A percentile compares a stretch with the other conserved stretches of the same genome.
These are phyloP conservation scores for Drosophila burlai DNA, from an alignment of 1,140 invertebrate species.

Conservation along the genomic window DNA sequence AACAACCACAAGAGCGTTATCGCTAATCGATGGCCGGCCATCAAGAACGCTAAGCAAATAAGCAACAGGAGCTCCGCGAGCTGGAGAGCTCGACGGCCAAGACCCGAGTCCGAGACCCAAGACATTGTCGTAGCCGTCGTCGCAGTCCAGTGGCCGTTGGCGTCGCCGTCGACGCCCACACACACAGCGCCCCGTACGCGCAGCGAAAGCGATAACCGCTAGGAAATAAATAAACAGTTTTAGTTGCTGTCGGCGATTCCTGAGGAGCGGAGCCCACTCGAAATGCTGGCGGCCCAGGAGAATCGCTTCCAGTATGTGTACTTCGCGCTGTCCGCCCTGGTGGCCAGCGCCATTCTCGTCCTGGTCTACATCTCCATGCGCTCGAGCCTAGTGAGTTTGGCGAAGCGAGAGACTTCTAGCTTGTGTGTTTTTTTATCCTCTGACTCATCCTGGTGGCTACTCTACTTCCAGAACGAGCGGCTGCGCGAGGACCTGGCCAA, in stretches of 20 bases:
- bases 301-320: constrained; percentile 82
- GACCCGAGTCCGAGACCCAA: constrained; percentile 18
- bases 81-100: constrained; percentile 9
- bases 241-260: constrained; percentile 61
- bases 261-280: constrained; percentile 42
- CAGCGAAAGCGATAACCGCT: constrained; percentile 17
- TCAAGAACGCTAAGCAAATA: constrained; percentile 76
- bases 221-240: constrained; percentile 62
- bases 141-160: constrained; percentile 8
- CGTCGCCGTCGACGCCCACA: constrained; percentile 20
- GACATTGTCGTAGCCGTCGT: constrained; percentile 13
- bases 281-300: constrained; percentile 69
- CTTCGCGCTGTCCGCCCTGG: constrained; percentile 73
- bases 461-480: constrained; percentile 65
- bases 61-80: constrained; percentile 69
- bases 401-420: neutral
- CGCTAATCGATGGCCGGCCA: constrained; percentile 80
- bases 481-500: constrained; percentile 67
- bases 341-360: constrained; percentile 71
- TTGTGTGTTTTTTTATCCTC: neutral
- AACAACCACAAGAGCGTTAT: constrained; percentile 53
- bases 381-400: constrained; percentile 75
- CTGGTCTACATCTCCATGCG: constrained; percentile 78
- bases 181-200: neutral
- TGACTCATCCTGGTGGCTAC: neutral